phyloP scores from a whole-genome alignment of 2,888 invertebrate genomes.

The Hololepta plana region DNA sequence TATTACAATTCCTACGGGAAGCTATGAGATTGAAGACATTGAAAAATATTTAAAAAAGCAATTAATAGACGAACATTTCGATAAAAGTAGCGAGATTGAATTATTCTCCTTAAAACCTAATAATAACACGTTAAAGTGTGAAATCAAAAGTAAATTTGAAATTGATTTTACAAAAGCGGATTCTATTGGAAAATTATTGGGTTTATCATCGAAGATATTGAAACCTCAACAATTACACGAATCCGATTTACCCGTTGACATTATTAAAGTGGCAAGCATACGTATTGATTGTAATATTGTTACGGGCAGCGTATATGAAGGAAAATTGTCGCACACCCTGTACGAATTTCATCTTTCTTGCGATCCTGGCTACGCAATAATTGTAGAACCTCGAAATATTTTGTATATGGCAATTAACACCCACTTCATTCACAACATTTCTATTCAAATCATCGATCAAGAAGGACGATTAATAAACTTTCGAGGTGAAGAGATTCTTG shows the following conservation, averaged over 20 bases:
- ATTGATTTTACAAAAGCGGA: conserved; percentile 1
- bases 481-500: conserved; percentile 5
- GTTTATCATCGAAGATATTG: conserved; percentile 6
- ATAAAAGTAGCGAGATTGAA: too few species aligned
- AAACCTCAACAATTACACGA: conserved; percentile 9
- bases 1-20: conserved; percentile 6
- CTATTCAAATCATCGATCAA: conserved; percentile 12
- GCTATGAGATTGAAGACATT: conserved; percentile 7
- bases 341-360: conserved; percentile 18
- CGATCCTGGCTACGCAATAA: conserved; percentile 19
- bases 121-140: conserved; percentile 5
- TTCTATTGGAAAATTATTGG: conserved; percentile 6
- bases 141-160: too few species aligned
- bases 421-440: conserved; percentile 14
- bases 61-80: too few species aligned
- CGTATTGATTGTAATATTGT: conserved; percentile 14
- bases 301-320: conserved; percentile 13
- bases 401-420: conserved; percentile 18
- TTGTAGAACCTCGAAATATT: conserved; percentile 16
- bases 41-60: conserved; percentile 6
- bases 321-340: conserved; percentile 15
- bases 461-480: conserved; percentile 4
- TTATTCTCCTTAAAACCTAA: neutral
- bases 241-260: conserved; percentile 15
- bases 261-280: conserved; percentile 14